Evolutionary conservation across 2,888 invertebrate genomes (phyloP).

Genomic region (Lamellibrachia satsuma): DNA sequence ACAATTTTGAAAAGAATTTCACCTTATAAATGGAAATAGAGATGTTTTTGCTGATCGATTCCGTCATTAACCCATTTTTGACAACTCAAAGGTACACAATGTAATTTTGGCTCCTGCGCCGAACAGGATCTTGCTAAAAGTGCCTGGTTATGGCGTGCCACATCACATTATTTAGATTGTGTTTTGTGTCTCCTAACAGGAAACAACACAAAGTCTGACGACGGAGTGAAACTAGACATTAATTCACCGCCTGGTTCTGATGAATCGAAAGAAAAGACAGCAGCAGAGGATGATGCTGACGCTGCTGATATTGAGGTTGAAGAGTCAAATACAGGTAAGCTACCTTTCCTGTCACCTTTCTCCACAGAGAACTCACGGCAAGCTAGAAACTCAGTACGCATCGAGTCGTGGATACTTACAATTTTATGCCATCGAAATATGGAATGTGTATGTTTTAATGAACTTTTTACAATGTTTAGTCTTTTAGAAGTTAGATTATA

Average conservation of each 20-base stretch:
- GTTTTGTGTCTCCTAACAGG: neutral
- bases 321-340: neutral
- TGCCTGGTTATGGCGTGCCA: too few relatives aligned
- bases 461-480: neutral
- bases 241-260: neutral
- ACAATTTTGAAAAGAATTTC: too few relatives aligned
- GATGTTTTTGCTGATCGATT: too few relatives aligned
- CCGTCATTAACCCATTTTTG: too few relatives aligned
- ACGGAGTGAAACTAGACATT: neutral
- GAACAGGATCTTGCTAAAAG: too few relatives aligned
- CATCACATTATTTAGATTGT: neutral
- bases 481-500: neutral
- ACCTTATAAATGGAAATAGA: too few relatives aligned
- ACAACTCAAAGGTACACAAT: too few relatives aligned
- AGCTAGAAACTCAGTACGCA: neutral
- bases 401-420: neutral
- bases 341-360: neutral
- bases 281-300: neutral
- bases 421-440: neutral
- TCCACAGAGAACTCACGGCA: neutral
- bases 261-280: constrained; percentile 19
- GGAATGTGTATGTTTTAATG: neutral
- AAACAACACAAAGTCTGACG: neutral
- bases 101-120: too few relatives aligned
- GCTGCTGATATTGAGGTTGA: constrained; percentile 7